Conservation (phyloP, 1,140 invertebrate species). For the Cotesia vestalis region DNA sequence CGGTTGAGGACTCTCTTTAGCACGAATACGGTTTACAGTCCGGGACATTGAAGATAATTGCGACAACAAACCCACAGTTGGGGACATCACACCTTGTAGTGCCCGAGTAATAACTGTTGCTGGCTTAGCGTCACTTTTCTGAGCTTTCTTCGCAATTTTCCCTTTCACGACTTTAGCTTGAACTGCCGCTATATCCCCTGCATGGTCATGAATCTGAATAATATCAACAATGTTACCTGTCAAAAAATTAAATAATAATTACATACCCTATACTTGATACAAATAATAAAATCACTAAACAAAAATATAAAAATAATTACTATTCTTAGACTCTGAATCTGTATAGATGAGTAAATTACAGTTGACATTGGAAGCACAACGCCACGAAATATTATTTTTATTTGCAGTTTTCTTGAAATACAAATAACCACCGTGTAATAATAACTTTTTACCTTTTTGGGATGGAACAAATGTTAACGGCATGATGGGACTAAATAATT, state of each 20-base stretch:
- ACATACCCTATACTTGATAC: not conserved
- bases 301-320: constrained; percentile 15
- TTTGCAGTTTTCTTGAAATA: not conserved
- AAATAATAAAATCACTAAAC: constrained; percentile 5
- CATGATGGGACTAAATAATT: not conserved
- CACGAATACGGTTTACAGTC: not conserved
- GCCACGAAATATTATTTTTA: constrained; percentile 9
- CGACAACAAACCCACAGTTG: not conserved
- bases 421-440: constrained; percentile 3
- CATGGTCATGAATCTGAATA: not conserved
- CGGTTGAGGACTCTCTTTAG: too few species aligned
- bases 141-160: constrained; percentile 2
- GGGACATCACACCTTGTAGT: constrained; percentile 1
- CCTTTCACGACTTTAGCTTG: constrained; percentile 9
- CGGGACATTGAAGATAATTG: not conserved
- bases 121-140: not conserved
- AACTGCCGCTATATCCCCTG: constrained; percentile 1
- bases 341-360: constrained; percentile 4
- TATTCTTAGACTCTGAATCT: not conserved
- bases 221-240: not conserved
- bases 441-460: not conserved
- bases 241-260: constrained; percentile 4
- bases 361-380: not conserved
- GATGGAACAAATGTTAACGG: constrained; percentile 18
- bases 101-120: not conserved